Evolutionary conservation across 2,888 invertebrate genomes (phyloP).

Genomic region (Bombylius major): DNA sequence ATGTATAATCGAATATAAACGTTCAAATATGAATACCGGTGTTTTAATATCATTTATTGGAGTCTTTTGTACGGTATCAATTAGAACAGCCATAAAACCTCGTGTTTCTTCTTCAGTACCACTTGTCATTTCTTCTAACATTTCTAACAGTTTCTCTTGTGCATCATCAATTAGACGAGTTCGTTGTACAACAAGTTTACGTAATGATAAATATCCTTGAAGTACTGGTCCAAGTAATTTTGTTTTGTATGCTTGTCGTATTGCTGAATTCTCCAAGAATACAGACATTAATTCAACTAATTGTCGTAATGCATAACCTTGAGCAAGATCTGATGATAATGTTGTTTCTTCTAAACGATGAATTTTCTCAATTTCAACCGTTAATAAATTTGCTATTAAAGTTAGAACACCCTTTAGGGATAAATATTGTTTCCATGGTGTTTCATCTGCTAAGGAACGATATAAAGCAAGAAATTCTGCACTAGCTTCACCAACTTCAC

Average conservation of each 20-base stretch:
- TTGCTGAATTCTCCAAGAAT: conserved; percentile 76
- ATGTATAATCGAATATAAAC: conserved; percentile 92
- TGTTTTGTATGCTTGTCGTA: conserved; percentile 82
- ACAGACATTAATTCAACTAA: conserved; percentile 77
- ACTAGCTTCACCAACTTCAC: conserved; percentile 80
- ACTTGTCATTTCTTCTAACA: conserved; percentile 90
- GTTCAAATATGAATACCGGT: conserved; percentile 94
- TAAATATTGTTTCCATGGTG: conserved; percentile 89
- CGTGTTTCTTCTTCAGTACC: conserved; percentile 92
- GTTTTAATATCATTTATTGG: conserved; percentile 86
- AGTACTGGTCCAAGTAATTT: conserved; percentile 59
- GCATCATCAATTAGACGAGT: conserved; percentile 93
- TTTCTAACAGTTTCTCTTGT: conserved; percentile 82
- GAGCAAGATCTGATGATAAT: conserved; percentile 83
- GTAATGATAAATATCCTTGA: conserved; percentile 84
- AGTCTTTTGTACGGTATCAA: conserved; percentile 86
- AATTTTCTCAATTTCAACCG: conserved; percentile 76
- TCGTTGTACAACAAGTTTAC: conserved; percentile 84
- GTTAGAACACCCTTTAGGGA: conserved; percentile 76
- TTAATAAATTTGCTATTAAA: conserved; percentile 73
- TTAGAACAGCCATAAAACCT: conserved; percentile 94
- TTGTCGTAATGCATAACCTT: conserved; percentile 85
- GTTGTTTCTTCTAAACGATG: conserved; percentile 85
- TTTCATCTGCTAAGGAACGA: conserved; percentile 67
- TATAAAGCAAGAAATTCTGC: conserved; percentile 82